A percentile compares a stretch with the other conserved stretches of the same genome.
These are phyloP conservation scores for Trichosurus vulpecula DNA, from an alignment of 2,797 vertebrate genomes.

Conservation along the genomic window DNA sequence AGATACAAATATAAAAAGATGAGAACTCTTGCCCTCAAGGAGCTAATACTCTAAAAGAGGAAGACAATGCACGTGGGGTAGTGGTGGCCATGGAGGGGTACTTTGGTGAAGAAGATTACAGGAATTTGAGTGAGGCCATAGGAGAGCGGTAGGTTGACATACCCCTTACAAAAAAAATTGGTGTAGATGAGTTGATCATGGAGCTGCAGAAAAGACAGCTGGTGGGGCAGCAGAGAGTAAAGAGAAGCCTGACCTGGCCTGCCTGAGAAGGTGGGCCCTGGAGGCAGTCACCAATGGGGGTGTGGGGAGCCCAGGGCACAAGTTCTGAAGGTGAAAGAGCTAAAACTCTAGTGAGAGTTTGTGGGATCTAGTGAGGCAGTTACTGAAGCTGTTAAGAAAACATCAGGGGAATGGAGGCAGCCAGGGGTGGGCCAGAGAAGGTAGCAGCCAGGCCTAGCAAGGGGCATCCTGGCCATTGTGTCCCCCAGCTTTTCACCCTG, in stretches of 20 bases:
- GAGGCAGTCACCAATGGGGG: neutral
- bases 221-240: neutral
- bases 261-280: neutral
- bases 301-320: neutral
- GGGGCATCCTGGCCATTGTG: no score
- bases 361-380: neutral
- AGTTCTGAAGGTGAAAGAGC: neutral
- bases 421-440: neutral
- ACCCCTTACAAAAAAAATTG: neutral
- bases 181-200: neutral
- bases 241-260: neutral
- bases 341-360: neutral
- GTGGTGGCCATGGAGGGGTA: neutral
- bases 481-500: no score
- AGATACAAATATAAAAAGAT: neutral
- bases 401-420: neutral
- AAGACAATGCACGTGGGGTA: neutral
- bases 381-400: neutral
- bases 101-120: neutral
- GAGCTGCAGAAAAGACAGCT: neutral
- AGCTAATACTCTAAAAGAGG: neutral
- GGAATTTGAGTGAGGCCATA: neutral
- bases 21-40: neutral
- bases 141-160: neutral
- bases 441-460: neutral